phyloP scores from a whole-genome alignment of 2,113 vertebrate species.

The Boulengeromyrus knoepffleri region DNA sequence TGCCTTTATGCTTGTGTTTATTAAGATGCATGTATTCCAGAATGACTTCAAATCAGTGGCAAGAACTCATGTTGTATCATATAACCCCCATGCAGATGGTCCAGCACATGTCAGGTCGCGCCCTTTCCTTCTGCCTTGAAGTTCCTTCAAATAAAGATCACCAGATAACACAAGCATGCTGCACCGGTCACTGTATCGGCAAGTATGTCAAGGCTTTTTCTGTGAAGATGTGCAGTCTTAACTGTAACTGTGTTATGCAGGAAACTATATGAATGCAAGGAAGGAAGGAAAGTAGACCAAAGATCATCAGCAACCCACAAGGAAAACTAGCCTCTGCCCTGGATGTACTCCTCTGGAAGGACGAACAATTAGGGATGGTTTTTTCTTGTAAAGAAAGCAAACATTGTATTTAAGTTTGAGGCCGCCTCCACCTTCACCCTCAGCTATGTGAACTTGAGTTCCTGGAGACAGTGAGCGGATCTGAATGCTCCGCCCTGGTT shows the following conservation, averaged over 20 bases:
- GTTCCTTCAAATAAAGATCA: constrained; percentile 36
- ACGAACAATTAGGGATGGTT: not conserved
- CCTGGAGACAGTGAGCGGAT: not conserved
- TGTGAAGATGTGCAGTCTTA: not conserved
- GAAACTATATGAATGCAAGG: constrained; percentile 23
- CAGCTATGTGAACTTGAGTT: not conserved
- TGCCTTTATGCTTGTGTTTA: not conserved
- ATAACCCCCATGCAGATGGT: constrained; percentile 58
- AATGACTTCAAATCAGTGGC: not conserved
- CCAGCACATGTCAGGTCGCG: constrained; percentile 32
- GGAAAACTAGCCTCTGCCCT: constrained; percentile 13
- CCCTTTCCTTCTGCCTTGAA: constrained; percentile 31
- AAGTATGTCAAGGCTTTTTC: constrained; percentile 19
- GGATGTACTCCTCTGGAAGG: constrained; percentile 1
- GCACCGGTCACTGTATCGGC: constrained; percentile 23
- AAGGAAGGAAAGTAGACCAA: constrained; percentile 23
- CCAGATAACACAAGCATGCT: constrained; percentile 33
- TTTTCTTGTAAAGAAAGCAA: not conserved
- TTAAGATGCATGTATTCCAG: not conserved
- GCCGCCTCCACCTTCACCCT: not conserved
- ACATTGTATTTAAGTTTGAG: not conserved
- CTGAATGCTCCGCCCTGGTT: not conserved
- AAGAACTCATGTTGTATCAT: constrained; percentile 41
- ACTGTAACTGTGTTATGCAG: constrained; percentile 7
- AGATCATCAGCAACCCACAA: constrained; percentile 14